Conservation (phyloP, 2,888 invertebrate species). For the Nemurella pictetii region DNA sequence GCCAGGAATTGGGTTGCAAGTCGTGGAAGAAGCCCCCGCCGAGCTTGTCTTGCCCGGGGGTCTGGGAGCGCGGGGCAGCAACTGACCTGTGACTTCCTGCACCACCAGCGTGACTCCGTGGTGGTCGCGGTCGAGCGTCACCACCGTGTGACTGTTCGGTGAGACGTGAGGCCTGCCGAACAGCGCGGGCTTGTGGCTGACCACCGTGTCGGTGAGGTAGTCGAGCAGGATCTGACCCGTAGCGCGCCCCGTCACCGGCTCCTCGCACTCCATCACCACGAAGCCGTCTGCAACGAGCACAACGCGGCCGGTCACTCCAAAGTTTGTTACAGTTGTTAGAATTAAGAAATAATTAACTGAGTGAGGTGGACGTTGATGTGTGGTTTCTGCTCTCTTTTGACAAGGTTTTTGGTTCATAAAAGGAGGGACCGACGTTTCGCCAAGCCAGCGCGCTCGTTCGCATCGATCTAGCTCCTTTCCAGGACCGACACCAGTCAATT, state of each 20-base stretch:
- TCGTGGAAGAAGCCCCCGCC: too few relatives aligned
- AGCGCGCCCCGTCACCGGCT: conserved; percentile 64
- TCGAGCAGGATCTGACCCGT: conserved; percentile 71
- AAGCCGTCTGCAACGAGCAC: conserved; percentile 66
- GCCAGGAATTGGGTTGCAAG: too few relatives aligned
- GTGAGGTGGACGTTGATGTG: too few relatives aligned
- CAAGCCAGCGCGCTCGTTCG: too few relatives aligned
- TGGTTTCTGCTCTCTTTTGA: too few relatives aligned
- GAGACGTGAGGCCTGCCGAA: conserved; percentile 68
- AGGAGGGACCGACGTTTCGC: too few relatives aligned
- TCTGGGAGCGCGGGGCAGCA: neutral
- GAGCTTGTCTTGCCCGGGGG: neutral
- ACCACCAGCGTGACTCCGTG: conserved; percentile 65
- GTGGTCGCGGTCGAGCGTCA: conserved; percentile 63
- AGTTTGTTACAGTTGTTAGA: too few relatives aligned
- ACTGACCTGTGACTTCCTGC: conserved; percentile 65
- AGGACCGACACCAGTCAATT: too few relatives aligned
- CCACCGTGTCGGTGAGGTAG: conserved; percentile 71
- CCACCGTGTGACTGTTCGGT: conserved; percentile 70
- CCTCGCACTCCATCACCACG: conserved; percentile 70
- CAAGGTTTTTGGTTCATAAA: too few relatives aligned
- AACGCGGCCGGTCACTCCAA: too few relatives aligned
- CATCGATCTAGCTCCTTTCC: too few relatives aligned
- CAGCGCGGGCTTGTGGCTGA: conserved; percentile 63
- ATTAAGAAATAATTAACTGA: too few relatives aligned